phyloP scores from a whole-genome alignment of 1,140 invertebrate genomes.

The Bombus superbus region DNA sequence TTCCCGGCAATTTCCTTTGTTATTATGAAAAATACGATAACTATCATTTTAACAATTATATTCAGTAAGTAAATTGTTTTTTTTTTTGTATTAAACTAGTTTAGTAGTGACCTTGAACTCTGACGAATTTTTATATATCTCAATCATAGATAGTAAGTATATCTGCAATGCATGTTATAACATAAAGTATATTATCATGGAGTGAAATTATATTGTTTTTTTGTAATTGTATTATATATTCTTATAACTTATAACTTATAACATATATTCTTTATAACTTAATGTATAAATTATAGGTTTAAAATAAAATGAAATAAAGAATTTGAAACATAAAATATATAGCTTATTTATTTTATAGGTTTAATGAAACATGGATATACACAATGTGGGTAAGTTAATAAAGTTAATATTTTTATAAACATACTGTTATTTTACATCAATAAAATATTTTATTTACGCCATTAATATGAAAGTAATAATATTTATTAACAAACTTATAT shows the following conservation, averaged over 20 bases:
- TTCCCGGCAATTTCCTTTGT: neutral
- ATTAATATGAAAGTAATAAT: neutral
- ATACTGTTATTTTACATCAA: neutral
- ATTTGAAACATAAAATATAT: neutral
- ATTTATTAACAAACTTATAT: neutral
- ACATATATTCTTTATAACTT: neutral
- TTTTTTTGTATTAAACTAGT: neutral
- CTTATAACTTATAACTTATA: no score
- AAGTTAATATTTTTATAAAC: neutral
- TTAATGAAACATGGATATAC: constrained; percentile 33
- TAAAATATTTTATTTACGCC: neutral
- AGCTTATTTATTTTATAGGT: constrained; percentile 22
- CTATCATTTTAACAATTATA: constrained; percentile 29
- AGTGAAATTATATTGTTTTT: constrained; percentile 5
- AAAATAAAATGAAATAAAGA: neutral
- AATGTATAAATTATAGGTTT: neutral
- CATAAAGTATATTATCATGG: neutral
- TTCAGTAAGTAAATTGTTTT: constrained; percentile 45
- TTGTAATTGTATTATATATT: neutral
- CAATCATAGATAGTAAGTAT: neutral
- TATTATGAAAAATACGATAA: constrained; percentile 45
- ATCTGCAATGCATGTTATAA: neutral
- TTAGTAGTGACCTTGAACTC: constrained; percentile 54
- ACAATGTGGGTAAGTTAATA: constrained; percentile 52
- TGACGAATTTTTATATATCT: neutral